These are phyloP conservation scores for Micrasema minimum DNA, from an alignment of 1,140 invertebrate species.

Conservation along the genomic window DNA sequence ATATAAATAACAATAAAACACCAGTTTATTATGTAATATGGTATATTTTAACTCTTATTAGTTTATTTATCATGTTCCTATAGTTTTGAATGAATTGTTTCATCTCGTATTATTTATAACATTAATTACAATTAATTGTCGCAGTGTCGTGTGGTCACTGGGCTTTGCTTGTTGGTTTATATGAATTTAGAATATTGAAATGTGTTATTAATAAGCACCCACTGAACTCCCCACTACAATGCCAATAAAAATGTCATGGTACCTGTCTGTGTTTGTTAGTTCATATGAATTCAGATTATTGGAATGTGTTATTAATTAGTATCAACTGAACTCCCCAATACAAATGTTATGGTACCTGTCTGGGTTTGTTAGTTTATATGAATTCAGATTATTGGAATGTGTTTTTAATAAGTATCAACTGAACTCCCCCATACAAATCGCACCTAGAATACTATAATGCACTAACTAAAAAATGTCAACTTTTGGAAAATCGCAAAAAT, in stretches of 20 bases:
- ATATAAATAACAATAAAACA: too few relatives aligned
- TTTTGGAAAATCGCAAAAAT: too few relatives aligned
- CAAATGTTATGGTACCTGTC: conserved; percentile 48
- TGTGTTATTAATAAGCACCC: conserved; percentile 50
- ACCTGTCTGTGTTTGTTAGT: conserved; percentile 52
- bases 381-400: conserved; percentile 53
- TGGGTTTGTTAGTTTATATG: conserved; percentile 52
- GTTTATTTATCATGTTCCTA: conserved; percentile 53
- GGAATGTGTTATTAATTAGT: conserved; percentile 49
- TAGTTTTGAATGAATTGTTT: conserved; percentile 53
- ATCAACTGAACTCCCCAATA: conserved; percentile 45
- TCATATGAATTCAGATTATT: conserved; percentile 53
- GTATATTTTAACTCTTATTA: conserved; percentile 54
- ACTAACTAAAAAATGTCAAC: too few relatives aligned
- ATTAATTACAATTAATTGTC: conserved; percentile 52
- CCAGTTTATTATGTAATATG: conserved; percentile 51
- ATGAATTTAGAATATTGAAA: conserved; percentile 53
- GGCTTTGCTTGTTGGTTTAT: conserved; percentile 48
- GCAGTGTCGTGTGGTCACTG: conserved; percentile 52
- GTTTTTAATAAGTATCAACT: conserved; percentile 48
- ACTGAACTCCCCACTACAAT: conserved; percentile 44
- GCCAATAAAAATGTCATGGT: conserved; percentile 47
- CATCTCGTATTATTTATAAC: conserved; percentile 49
- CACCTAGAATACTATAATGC: too few relatives aligned
- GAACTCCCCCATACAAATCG: conserved; percentile 47